phyloP scores from a whole-genome alignment of 2,113 vertebrate genomes.

The Thamnophis sirtalis region DNA sequence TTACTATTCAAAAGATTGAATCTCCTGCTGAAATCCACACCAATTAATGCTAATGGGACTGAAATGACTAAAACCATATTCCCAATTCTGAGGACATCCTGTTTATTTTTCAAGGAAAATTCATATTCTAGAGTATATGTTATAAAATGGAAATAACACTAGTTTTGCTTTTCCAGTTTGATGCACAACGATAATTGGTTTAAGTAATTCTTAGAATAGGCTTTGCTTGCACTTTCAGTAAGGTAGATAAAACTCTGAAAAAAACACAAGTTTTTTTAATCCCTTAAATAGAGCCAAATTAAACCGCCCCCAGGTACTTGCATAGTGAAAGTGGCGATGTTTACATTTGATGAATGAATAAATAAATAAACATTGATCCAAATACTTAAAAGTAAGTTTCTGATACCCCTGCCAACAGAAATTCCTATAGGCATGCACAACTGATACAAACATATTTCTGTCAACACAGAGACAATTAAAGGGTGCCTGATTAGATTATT shows the following conservation, averaged over 20 bases:
- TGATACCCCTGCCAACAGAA: not conserved
- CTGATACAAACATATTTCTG: not conserved
- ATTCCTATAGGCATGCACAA: not conserved
- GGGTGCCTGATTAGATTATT: not conserved
- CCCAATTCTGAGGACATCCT: not conserved
- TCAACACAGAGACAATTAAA: not conserved
- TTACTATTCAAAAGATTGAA: constrained; percentile 15
- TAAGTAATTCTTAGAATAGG: not conserved
- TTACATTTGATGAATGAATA: not conserved
- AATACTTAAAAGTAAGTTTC: not conserved
- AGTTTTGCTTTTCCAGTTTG: not conserved
- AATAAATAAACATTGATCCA: not conserved
- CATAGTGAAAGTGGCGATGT: not conserved
- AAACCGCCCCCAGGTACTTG: not conserved
- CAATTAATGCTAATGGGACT: constrained; percentile 15
- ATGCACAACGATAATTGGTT: not conserved
- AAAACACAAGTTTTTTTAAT: not conserved
- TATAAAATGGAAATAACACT: not conserved
- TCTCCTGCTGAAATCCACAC: constrained; percentile 14
- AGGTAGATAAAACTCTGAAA: not conserved
- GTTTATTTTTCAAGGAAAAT: not conserved
- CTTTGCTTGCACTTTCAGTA: not conserved
- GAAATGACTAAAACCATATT: not conserved
- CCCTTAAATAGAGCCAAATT: not conserved
- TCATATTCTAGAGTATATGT: not conserved